phyloP scores from a whole-genome alignment of 2,113 vertebrate species.

The Chaetura pelagica region DNA sequence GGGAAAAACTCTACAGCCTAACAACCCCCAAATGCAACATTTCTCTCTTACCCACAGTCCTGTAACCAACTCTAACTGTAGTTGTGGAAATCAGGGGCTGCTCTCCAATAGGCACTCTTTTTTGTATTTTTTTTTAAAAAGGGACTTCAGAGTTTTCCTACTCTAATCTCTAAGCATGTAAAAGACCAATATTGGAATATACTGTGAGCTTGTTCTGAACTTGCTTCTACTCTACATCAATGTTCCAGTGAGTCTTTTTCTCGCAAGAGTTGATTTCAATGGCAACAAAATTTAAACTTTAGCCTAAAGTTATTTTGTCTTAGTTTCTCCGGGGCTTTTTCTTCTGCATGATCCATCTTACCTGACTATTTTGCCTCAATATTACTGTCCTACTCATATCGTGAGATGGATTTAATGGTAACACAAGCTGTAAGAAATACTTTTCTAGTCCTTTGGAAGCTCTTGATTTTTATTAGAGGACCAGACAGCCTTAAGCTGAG shows the following conservation, averaged over 20 bases:
- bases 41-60: fast-evolving
- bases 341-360: neutral
- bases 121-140: neutral
- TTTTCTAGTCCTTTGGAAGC: neutral
- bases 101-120: fast-evolving
- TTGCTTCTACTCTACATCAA: neutral
- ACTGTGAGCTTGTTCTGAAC: neutral
- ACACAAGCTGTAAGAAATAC: neutral
- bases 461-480: neutral
- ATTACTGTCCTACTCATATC: neutral
- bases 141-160: neutral
- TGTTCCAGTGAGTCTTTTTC: neutral
- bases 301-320: neutral
- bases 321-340: neutral
- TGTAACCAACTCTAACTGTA: neutral
- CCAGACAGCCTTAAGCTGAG: neutral
- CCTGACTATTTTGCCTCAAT: neutral
- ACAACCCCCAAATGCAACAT: neutral
- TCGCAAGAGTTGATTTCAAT: neutral
- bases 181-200: neutral
- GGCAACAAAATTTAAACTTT: neutral
- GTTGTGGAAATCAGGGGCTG: neutral
- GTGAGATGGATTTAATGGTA: neutral
- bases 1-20: fast-evolving
- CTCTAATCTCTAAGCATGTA: neutral